Base-by-base conservation (phyloP, 2,113 vertebrate species). In the Anseranas semipalmata region DNA sequence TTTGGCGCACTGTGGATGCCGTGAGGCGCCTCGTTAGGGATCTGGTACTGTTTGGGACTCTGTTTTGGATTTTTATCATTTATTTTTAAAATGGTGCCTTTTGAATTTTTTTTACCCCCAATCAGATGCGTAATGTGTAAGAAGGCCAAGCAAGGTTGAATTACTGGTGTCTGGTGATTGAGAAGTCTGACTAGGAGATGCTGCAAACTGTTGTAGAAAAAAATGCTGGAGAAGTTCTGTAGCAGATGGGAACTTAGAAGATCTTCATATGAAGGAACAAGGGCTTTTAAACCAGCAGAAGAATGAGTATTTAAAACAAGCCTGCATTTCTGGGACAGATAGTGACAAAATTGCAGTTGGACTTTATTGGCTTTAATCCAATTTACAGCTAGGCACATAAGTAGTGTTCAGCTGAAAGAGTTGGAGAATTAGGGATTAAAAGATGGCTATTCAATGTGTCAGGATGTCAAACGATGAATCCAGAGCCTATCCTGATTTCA, bases 391-490 rank as follows among this genome's bases (percentile, higher is more conserved):
- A 70, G 59, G 32, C 15, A 20, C 37, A 71, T 90, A 88, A 91
- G 83, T 83, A 93, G 41, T 28, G n/a, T 89, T 65, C 63, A 67
- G 59, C 50, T 95, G 91, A 83, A 93, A 94, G 84, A 59, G 82
- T 56, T 56, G 35, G 74, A 86, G 85, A 94, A 96, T 92, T 71
- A 92, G 46, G 75, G 78, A 93, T 95, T 95, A 92, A 58, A 96
- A 71, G 59, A 77, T 83, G 92, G 90, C 85, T 95, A 86, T 96
- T 95, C 85, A 94, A 24, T 92, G 72, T 95, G 95, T 95, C 90
- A 92, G 50, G 93, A 77, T 93, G 85, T 95, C 90, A 95, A 45
- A 95, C 0, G 52, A 86, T 43, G 75, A 90, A 93, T 90, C 90
- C 68, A 48, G 85, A 80, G 48, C 53, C 94, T 79, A 30, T 76